Conservation (phyloP, 2,797 vertebrate species). For the Odontamblyopus lacepedii region DNA sequence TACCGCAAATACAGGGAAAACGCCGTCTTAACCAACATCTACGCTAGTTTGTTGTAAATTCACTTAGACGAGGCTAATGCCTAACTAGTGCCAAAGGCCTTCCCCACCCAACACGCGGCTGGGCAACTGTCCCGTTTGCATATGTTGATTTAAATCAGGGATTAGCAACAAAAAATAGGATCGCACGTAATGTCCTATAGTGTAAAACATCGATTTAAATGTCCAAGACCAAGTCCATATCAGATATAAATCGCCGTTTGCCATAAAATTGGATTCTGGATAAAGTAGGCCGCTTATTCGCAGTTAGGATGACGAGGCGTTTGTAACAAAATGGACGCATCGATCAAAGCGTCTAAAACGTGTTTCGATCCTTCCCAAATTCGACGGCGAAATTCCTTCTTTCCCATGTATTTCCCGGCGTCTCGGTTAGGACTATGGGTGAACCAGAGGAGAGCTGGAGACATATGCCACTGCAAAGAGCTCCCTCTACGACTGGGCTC, state of each 20-base stretch:
- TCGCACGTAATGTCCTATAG: background rate
- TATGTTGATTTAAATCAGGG: no score
- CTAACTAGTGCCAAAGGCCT: conserved; percentile 35
- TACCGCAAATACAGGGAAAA: background rate
- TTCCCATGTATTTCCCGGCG: background rate
- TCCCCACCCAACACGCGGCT: conserved; percentile 17
- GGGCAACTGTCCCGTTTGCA: background rate
- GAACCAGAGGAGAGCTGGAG: conserved; percentile 59
- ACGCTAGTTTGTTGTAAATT: background rate
- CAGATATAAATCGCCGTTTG: background rate
- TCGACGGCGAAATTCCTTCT: background rate
- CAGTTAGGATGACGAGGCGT: conserved; percentile 50
- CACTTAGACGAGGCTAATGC: background rate
- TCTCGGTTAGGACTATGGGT: conserved; percentile 22
- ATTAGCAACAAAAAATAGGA: background rate
- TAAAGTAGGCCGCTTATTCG: background rate
- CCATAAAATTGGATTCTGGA: background rate
- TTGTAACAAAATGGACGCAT: conserved; percentile 23
- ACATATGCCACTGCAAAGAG: conserved; percentile 76
- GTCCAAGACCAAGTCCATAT: background rate
- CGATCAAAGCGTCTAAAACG: conserved; percentile 1
- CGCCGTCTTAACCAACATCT: background rate
- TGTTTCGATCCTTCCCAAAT: background rate
- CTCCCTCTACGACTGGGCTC: conserved; percentile 85
- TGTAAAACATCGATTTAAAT: background rate